Conservation (phyloP, 2,797 vertebrate species). For the Australoheros facetus region DNA sequence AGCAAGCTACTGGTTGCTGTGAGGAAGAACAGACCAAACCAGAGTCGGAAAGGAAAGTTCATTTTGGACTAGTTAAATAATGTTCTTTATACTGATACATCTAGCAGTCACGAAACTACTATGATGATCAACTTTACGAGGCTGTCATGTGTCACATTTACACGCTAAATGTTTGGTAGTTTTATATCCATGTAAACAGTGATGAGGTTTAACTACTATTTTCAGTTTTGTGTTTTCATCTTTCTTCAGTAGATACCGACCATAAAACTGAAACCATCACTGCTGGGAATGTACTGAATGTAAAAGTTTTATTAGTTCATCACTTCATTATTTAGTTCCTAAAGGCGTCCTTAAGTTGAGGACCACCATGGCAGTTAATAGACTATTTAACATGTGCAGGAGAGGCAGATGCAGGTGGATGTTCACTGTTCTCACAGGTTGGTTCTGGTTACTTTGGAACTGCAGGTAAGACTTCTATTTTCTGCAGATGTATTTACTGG, state of each 20-base stretch:
- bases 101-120: too few species aligned
- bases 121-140: not conserved
- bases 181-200: not conserved
- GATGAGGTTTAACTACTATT: too few species aligned
- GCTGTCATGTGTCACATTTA: not conserved
- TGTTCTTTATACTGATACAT: not conserved
- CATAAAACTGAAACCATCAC: not conserved
- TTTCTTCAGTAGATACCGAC: not conserved
- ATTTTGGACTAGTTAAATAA: not conserved
- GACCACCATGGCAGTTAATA: not conserved
- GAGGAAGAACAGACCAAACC: not conserved
- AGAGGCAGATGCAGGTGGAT: conserved; percentile 1
- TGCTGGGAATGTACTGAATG: not conserved
- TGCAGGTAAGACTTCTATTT: not conserved
- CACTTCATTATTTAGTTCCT: not conserved
- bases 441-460: not conserved
- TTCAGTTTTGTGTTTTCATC: not conserved
- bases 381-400: conserved; percentile 22
- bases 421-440: not conserved
- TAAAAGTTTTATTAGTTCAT: not conserved
- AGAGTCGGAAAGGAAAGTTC: not conserved
- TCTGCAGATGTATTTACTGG: not conserved
- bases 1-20: not conserved
- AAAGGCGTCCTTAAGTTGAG: not conserved
- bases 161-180: not conserved